Evolutionary conservation across 2,888 invertebrate species (phyloP), one percentile per base, ranked within the genome.

Genomic region (Petrolisthes cinctipes): DNA sequence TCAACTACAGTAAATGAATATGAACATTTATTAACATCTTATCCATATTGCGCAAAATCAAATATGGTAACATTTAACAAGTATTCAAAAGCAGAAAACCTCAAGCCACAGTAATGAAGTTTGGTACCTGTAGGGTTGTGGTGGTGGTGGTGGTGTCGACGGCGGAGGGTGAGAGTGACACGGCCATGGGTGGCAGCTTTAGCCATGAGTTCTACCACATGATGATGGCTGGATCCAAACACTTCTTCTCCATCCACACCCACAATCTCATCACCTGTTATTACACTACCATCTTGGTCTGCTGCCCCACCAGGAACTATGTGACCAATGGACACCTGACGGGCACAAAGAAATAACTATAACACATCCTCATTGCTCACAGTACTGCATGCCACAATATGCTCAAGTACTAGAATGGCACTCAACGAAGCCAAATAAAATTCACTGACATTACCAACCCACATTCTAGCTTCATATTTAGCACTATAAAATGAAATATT

Each of bases 251-350:
- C 97, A 93, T 99, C 98, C 86, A 99, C 98, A 85, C 97, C 97
- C 84, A 98, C 95, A 89, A 99, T 97, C 93, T 99, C 96, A 93
- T 99, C 99, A 0, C 98, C 98, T 0, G 97, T 96, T 73, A 96
- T 95, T 85, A 99, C 95, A 73, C 98, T 94, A 0, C 97, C 97
- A 93, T 99, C 98, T 79, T 97, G 93, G 93, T 97, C 97, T 2
- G 97, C 99, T 2, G 99, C 97, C 4, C 99, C 99, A 53, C 98
- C 97, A 0, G 97, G 97, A 85, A 99, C 98, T 91, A 99, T 98
- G 92, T 98, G 97, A 3, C 99, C 99, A 56, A 99, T 98, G 11
- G 98, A 97, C 89, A 99, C 95, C 95, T 95, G 93, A 91, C 92
- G 37, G 37, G 37, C 37, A 37, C 37, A 37, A 37, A 37, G 37